A percentile compares a stretch with the other conserved stretches of the same genome.
Conservation (phyloP, 2,113 vertebrate species). For the Rynchops niger region DNA sequence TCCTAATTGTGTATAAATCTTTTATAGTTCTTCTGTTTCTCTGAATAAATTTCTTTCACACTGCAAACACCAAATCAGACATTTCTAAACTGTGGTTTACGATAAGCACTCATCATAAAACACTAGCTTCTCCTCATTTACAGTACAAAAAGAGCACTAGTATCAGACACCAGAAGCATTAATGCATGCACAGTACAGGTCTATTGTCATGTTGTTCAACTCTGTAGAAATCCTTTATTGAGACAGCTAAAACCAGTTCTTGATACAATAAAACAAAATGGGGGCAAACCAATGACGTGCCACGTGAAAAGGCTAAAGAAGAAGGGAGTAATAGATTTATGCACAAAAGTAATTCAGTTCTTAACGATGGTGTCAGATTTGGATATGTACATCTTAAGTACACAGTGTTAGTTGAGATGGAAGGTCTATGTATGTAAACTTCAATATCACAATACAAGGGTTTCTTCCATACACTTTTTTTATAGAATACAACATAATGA, state of each 20-base stretch:
- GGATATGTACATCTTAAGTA: background rate
- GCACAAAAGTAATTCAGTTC: background rate
- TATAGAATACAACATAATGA: background rate
- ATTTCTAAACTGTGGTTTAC: background rate
- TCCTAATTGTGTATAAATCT: conserved; percentile 47
- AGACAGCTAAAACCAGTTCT: background rate
- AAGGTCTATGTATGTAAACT: background rate
- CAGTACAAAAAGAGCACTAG: background rate
- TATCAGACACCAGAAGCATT: background rate
- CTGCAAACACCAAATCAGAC: background rate
- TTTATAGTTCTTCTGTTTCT: conserved; percentile 4
- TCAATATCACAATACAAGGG: background rate
- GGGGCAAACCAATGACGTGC: background rate
- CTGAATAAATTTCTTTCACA: conserved; percentile 13
- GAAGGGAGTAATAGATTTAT: background rate
- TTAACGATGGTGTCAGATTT: background rate
- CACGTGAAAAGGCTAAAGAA: background rate
- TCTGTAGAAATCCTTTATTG: background rate
- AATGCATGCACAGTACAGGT: background rate
- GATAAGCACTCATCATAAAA: background rate
- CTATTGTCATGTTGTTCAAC: background rate
- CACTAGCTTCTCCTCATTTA: background rate
- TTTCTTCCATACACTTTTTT: background rate
- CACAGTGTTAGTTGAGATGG: background rate
- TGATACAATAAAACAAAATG: background rate